A percentile compares a stretch with the other conserved stretches of the same genome.
Evolutionary conservation across 2,797 vertebrate species (phyloP).

Genomic region (Alosa sapidissima): DNA sequence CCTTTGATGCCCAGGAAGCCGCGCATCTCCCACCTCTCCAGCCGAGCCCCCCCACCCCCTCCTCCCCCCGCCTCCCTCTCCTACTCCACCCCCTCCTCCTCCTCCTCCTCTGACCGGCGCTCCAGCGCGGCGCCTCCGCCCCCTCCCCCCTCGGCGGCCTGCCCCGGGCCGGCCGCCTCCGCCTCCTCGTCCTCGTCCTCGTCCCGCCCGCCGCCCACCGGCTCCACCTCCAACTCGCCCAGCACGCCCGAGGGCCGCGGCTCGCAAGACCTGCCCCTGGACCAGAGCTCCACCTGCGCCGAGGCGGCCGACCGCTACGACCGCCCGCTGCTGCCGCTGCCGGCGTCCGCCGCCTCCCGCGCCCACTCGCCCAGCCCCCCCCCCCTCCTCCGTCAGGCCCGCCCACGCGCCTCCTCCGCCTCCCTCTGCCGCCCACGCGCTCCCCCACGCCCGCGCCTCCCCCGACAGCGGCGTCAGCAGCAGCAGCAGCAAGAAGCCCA

Average conservation of each 20-base stretch:
- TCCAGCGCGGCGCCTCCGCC: constrained; percentile 51
- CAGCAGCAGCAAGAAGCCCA: constrained; percentile 74
- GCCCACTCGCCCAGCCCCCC: constrained; percentile 55
- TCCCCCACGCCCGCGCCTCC: constrained; percentile 35
- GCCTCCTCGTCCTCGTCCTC: constrained; percentile 57
- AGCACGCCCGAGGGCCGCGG: constrained; percentile 85
- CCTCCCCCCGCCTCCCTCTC: constrained; percentile 37
- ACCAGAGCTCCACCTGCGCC: constrained; percentile 77
- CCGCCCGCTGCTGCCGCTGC: constrained; percentile 49
- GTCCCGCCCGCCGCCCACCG: constrained; percentile 68
- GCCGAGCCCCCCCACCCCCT: constrained; percentile 61
- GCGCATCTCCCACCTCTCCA: constrained; percentile 84
- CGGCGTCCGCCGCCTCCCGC: constrained; percentile 49
- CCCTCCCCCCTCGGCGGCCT: constrained; percentile 50
- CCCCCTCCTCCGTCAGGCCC: constrained; percentile 51
- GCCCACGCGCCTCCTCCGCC: constrained; percentile 64
- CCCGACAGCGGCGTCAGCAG: constrained; percentile 42
- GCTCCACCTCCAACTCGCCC: constrained; percentile 85
- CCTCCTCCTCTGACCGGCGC: constrained; percentile 67
- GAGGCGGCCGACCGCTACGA: constrained; percentile 73
- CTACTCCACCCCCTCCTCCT: constrained; percentile 60
- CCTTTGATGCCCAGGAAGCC: constrained; percentile 86
- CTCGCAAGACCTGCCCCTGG: constrained; percentile 84
- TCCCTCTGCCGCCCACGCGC: constrained; percentile 37
- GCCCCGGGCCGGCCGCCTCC: constrained; percentile 61